phyloP scores from a whole-genome alignment of 2,888 invertebrate species.

The Calliopum simillimum region DNA sequence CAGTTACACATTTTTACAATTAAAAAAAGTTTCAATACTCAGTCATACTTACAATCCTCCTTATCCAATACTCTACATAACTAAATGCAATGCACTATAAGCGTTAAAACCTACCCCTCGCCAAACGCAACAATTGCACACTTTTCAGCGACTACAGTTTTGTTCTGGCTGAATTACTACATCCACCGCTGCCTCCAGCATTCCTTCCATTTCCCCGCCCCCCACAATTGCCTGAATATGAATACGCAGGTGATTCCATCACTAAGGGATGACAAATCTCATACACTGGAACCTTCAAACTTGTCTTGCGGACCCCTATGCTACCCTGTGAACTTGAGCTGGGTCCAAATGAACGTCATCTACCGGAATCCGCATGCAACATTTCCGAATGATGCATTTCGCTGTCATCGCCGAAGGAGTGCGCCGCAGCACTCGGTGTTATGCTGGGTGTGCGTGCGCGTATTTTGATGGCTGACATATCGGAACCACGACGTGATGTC shows the following conservation, averaged over 20 bases:
- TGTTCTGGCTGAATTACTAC: conserved; percentile 49
- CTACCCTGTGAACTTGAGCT: conserved; percentile 63
- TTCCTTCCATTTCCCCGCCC: conserved; percentile 31
- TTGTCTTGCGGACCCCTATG: conserved; percentile 64
- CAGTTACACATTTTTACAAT: no score
- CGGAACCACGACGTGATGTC: conserved; percentile 70
- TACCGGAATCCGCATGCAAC: conserved; percentile 67
- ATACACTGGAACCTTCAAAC: conserved; percentile 65
- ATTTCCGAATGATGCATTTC: conserved; percentile 67
- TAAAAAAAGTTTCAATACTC: not conserved
- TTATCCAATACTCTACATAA: not conserved
- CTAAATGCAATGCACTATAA: conserved; percentile 38
- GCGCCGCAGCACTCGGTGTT: conserved; percentile 69
- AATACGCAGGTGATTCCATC: conserved; percentile 65
- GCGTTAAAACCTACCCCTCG: conserved; percentile 47
- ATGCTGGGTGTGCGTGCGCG: conserved; percentile 70
- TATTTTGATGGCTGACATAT: conserved; percentile 71
- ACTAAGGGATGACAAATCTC: conserved; percentile 68
- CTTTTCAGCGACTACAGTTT: conserved; percentile 58
- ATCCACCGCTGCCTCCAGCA: conserved; percentile 29
- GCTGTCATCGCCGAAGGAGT: conserved; percentile 71
- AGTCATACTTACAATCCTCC: not conserved
- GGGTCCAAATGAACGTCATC: conserved; percentile 70
- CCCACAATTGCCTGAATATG: conserved; percentile 53
- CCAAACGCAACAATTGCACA: conserved; percentile 36